Conservation (phyloP, 2,888 invertebrate genomes). For the Luperina testacea region DNA sequence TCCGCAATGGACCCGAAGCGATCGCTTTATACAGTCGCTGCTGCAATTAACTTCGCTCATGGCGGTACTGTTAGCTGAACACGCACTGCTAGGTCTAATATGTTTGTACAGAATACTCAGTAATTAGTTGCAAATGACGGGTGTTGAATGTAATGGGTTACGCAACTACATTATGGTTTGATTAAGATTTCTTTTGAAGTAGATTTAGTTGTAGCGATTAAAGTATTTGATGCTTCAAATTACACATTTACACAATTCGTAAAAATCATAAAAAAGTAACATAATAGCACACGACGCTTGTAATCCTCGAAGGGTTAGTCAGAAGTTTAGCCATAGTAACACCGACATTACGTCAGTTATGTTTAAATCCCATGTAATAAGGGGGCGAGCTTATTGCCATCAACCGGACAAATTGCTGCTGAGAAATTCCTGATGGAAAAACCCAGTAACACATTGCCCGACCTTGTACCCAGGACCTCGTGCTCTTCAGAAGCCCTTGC, state of each 20-base stretch:
- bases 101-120: constrained; percentile 54
- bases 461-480: background rate
- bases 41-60: constrained; percentile 69
- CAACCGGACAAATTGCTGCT: background rate
- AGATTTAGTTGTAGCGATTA: background rate
- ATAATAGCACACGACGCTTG: background rate
- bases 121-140: constrained; percentile 56
- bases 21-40: constrained; percentile 68
- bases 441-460: background rate
- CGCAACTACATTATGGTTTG: background rate
- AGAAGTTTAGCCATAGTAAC: background rate
- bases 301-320: background rate
- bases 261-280: background rate
- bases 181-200: background rate
- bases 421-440: background rate
- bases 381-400: background rate
- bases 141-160: constrained; percentile 17
- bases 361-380: background rate
- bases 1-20: constrained; percentile 70
- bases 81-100: constrained; percentile 50
- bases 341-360: background rate
- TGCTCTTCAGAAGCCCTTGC: background rate
- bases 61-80: constrained; percentile 64
- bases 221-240: background rate
- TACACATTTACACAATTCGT: background rate